Evolutionary conservation across 2,888 invertebrate genomes (phyloP), one percentile per base, ranked within the genome.

Genomic region (Mesorhabditis spiculigera): DNA sequence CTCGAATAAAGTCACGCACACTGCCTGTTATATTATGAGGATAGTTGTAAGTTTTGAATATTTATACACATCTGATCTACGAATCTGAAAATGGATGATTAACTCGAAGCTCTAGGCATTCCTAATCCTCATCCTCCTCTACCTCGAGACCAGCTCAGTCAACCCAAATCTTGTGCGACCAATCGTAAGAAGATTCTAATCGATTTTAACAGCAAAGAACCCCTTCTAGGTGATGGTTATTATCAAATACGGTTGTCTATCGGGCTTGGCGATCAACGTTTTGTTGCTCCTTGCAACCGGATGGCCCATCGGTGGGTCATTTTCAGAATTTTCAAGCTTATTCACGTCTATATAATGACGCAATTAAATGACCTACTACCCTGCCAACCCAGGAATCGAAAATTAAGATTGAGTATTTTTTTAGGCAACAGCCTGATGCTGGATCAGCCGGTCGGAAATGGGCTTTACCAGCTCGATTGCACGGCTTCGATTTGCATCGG

Each of bases 401-500:
- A 28, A 28, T 1, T 28, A 28, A 28, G 28, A 28, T 28, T 28
- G 28, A 28, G 28, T 28, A 28, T 28, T 28, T 28, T 28, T 63
- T 63, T 62, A 78, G 77, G 77, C 43, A 68, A 68, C 5, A 61
- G 65, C 10, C 64, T 79, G 8, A 63, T 71, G 13, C 68, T 50
- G 10, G 70, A 68, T n/a, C 78, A 78, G 71, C 65, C 65, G 42
- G 68, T 82, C 42, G 81, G 82, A 28, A 82, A 84, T 68, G 71
- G 76, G 65, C 75, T 85, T 16, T 85, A 84, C 71, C 85, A 85
- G 65, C 63, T 85, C 45, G 85, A 85, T 68, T 74, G 82, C n/a
- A 70, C 85, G 4, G 83, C 84, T 5, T 81, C 84, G 5, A 79
- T 85, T 65, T 72, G 78, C 64, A 85, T 85, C 66, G 85, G 85